These are phyloP conservation scores for Caenorhabditis virilis DNA, from an alignment of 2,888 invertebrate genomes.

Conservation along the genomic window DNA sequence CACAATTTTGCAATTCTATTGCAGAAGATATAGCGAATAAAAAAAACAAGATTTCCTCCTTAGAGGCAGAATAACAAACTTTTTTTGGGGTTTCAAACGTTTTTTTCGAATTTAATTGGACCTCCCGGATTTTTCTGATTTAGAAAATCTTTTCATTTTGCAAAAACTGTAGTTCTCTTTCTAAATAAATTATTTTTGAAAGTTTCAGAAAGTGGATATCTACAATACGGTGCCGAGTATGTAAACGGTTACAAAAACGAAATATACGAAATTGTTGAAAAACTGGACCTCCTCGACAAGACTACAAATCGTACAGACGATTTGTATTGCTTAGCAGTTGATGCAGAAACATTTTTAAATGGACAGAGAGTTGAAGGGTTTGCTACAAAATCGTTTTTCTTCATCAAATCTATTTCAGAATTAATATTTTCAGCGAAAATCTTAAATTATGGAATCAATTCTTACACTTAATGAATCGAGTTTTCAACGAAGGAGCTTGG, in stretches of 20 bases:
- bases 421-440: constrained; percentile 10
- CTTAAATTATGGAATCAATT: constrained; percentile 9
- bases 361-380: too few relatives aligned
- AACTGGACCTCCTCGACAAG: constrained; percentile 6
- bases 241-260: constrained; percentile 61
- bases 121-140: too few relatives aligned
- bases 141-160: too few relatives aligned
- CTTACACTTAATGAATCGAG: neutral
- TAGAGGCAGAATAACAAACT: too few relatives aligned
- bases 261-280: constrained; percentile 52
- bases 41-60: too few relatives aligned
- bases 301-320: constrained; percentile 10
- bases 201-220: constrained; percentile 41
- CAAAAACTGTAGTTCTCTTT: too few relatives aligned
- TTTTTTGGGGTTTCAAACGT: too few relatives aligned
- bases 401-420: too few relatives aligned
- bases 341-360: too few relatives aligned
- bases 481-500: neutral
- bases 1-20: neutral
- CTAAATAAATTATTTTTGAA: constrained; percentile 2
- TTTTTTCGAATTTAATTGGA: too few relatives aligned
- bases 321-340: constrained; percentile 18
- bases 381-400: too few relatives aligned
- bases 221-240: constrained; percentile 63
- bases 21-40: too few relatives aligned